Conservation (phyloP, 2,113 vertebrate genomes). For the Eulemur macaco region DNA sequence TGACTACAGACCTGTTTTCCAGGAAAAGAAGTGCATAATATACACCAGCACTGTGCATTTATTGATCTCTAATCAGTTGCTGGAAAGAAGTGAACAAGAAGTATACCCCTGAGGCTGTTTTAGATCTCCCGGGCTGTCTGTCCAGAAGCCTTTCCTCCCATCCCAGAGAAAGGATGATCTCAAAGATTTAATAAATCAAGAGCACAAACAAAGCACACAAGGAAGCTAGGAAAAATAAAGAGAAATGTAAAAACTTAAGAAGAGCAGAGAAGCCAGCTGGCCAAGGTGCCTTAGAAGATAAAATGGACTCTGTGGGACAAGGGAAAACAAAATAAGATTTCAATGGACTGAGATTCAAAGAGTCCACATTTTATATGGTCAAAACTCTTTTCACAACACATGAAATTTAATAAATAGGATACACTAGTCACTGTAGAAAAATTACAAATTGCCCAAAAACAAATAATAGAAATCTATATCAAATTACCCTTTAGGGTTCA, state of each 20-base stretch:
- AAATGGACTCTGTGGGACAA: neutral
- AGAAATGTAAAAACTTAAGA: conserved; percentile 1
- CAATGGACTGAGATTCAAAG: neutral
- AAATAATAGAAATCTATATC: conserved; percentile 24
- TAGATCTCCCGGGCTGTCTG: neutral
- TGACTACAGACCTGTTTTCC: conserved; percentile 24
- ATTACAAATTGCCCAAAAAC: neutral
- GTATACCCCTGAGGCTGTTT: neutral
- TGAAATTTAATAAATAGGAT: neutral
- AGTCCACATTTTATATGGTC: neutral
- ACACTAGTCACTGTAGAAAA: neutral
- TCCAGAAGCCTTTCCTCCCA: neutral
- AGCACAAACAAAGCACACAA: conserved; percentile 18
- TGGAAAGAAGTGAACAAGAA: conserved; percentile 3
- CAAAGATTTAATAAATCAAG: conserved; percentile 51
- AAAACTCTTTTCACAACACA: neutral
- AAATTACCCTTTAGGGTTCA: neutral
- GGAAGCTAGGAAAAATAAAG: neutral
- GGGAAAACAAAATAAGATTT: neutral
- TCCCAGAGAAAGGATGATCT: conserved; percentile 28
- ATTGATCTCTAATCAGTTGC: conserved; percentile 29
- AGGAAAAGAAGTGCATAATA: neutral
- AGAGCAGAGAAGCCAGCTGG: neutral
- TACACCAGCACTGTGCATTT: neutral
- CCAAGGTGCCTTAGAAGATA: neutral